Evolutionary conservation across 2,888 invertebrate species (phyloP), one percentile per base, ranked within the genome.

Genomic region (Synanthedon tipuliformis): DNA sequence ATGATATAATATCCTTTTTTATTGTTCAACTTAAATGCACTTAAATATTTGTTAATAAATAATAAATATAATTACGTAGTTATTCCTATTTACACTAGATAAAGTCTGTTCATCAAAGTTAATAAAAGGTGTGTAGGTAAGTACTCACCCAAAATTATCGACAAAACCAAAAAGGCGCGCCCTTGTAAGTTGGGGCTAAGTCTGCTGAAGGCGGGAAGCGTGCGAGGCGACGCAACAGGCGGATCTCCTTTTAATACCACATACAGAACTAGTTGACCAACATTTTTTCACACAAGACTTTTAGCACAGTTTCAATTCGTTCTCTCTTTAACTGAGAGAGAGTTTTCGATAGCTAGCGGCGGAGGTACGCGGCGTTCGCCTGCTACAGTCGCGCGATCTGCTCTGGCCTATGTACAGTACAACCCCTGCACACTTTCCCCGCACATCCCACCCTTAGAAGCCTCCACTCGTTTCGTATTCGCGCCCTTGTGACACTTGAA

Each of bases 401-500:
- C 67, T 86, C 85, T 85, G 82, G 59, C 66, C 63, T 63, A 64
- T 59, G 61, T 62, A 57, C 62, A 40, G 11, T 41, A 40, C 50
- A 40, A 56, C 67, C 69, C 60, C 61, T 65, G 65, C 71, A 66
- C 68, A 68, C 66, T 61, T 56, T 54, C 56, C 58, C 48, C 67
- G 65, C 68, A 62, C 23, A 59, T 61, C 63, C 60, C 59, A 59
- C 62, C 60, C 68, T 61, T 62, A 63, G 66, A 72, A 78, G 73
- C 76, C 78, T 80, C 77, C 75, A 73, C 74, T 80, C 80, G 82
- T 75, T 83, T 78, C 79, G 75, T 75, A 77, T 84, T 83, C 81
- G 81, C 83, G 79, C 84, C 84, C 83, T 84, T 84, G 83, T 84
- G 82, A 84, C 81, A 86, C 84, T 84, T 71, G 73, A 83, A 80